A percentile compares a stretch with the other conserved stretches of the same genome.
phyloP scores from a whole-genome alignment of 2,797 vertebrate genomes.

The Benthosema pterotum region DNA sequence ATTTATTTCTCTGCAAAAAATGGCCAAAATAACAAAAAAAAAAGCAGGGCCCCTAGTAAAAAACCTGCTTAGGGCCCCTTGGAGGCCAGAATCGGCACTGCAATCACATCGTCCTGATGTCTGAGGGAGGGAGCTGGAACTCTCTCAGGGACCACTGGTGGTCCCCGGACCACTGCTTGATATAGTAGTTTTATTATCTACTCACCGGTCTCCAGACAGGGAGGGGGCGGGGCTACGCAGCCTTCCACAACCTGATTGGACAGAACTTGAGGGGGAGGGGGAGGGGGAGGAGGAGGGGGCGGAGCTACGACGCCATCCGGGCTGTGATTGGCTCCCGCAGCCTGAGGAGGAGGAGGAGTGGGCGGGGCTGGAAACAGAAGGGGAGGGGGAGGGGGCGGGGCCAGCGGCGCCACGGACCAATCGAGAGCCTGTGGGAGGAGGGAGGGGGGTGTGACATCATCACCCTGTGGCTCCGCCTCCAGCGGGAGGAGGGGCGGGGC shows the following conservation, averaged over 20 bases:
- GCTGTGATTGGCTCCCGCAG: neutral
- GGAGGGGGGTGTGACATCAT: slow-evolving; percentile 10
- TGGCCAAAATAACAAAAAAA: too few species aligned
- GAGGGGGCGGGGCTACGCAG: neutral
- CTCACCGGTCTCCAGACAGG: slow-evolving; percentile 58
- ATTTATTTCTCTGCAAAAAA: too few species aligned
- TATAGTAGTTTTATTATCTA: neutral
- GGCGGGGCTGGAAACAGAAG: too few species aligned
- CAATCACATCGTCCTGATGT: too few species aligned
- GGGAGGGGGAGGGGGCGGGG: slow-evolving; percentile 26
- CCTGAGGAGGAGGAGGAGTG: slow-evolving; percentile 37
- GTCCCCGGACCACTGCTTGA: too few species aligned
- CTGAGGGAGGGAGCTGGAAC: too few species aligned
- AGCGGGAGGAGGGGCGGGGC: slow-evolving; percentile 45
- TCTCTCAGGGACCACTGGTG: too few species aligned
- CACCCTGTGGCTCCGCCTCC: slow-evolving; percentile 4
- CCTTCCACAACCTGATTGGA: neutral
- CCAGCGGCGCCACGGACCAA: neutral
- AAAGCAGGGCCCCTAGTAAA: too few species aligned
- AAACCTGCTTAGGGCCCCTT: too few species aligned
- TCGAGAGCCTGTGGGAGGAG: slow-evolving; percentile 46
- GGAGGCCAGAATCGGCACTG: too few species aligned
- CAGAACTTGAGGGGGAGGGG: slow-evolving; percentile 30
- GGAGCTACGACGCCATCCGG: neutral
- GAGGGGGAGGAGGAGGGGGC: neutral